Evolutionary conservation across 2,888 invertebrate genomes (phyloP).

Genomic region (Agrotis ipsilon): DNA sequence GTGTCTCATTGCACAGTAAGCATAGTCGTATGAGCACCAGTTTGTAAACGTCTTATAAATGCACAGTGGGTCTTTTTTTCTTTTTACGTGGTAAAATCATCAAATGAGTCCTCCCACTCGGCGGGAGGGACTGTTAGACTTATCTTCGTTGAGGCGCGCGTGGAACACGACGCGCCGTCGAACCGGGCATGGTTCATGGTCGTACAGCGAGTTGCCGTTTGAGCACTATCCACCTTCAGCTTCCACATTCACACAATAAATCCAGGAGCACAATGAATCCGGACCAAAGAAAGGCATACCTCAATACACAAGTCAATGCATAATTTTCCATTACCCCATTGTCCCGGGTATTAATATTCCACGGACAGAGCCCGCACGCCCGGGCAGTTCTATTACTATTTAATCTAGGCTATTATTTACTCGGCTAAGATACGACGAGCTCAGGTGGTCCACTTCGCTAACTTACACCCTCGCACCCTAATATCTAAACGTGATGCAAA

Average conservation of each 20-base stretch:
- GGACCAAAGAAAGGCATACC: slow-evolving; percentile 39
- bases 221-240: background rate
- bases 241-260: slow-evolving; percentile 27
- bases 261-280: slow-evolving; percentile 34
- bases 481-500: slow-evolving; percentile 61
- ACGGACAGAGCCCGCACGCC: slow-evolving; percentile 18
- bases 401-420: slow-evolving; percentile 63
- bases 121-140: too few species aligned
- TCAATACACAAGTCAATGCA: slow-evolving; percentile 38
- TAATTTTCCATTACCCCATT: slow-evolving; percentile 39
- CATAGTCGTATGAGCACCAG: too few species aligned
- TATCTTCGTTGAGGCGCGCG: too few species aligned
- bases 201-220: too few species aligned
- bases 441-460: slow-evolving; percentile 56
- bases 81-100: too few species aligned
- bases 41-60: too few species aligned
- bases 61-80: too few species aligned
- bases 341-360: slow-evolving; percentile 44
- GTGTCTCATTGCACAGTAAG: background rate
- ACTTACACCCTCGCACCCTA: slow-evolving; percentile 53
- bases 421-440: slow-evolving; percentile 36
- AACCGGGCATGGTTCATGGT: too few species aligned
- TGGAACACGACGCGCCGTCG: too few species aligned
- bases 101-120: too few species aligned
- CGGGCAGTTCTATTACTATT: slow-evolving; percentile 56